Evolutionary conservation across 1,140 invertebrate genomes (phyloP).

Genomic region (Zaprionus vittiger): DNA sequence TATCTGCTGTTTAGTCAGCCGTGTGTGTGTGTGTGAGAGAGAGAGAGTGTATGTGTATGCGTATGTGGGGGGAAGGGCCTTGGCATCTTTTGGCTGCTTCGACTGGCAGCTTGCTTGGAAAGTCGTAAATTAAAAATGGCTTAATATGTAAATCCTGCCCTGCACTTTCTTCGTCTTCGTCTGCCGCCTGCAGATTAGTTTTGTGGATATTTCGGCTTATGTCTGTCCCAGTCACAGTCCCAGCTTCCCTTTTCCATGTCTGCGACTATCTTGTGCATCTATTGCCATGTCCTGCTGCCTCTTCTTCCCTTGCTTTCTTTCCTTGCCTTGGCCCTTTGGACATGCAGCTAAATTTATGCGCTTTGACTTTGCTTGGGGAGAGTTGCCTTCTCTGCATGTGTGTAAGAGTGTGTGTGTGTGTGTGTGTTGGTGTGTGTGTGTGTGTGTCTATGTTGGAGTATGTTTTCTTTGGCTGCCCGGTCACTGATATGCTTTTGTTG

Average conservation of each 20-base stretch:
- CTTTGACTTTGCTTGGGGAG: constrained; percentile 38
- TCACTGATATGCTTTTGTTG: constrained; percentile 63
- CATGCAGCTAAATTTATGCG: constrained; percentile 61
- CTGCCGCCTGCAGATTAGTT: constrained; percentile 68
- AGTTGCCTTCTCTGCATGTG: background rate
- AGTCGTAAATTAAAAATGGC: constrained; percentile 83
- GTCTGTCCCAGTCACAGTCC: constrained; percentile 59
- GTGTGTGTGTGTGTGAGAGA: constrained; percentile 16
- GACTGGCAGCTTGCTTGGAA: constrained; percentile 65
- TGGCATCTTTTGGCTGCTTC: constrained; percentile 42
- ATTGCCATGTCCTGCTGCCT: constrained; percentile 26
- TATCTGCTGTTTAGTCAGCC: constrained; percentile 79
- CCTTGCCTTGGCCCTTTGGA: constrained; percentile 40
- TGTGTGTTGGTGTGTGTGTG: constrained; percentile 39
- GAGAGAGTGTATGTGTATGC: constrained; percentile 8
- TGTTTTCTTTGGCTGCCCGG: constrained; percentile 61
- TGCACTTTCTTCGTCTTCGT: constrained; percentile 47
- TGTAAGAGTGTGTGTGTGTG: constrained; percentile 26
- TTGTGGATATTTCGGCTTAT: constrained; percentile 78
- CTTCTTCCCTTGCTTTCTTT: constrained; percentile 29
- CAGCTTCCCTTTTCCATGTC: constrained; percentile 4
- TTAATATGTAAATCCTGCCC: constrained; percentile 80
- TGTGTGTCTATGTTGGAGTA: constrained; percentile 21
- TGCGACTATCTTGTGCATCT: constrained; percentile 45
- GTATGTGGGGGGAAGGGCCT: constrained; percentile 19